Conservation (phyloP, 2,888 invertebrate species). For the Hyposoter didymator region DNA sequence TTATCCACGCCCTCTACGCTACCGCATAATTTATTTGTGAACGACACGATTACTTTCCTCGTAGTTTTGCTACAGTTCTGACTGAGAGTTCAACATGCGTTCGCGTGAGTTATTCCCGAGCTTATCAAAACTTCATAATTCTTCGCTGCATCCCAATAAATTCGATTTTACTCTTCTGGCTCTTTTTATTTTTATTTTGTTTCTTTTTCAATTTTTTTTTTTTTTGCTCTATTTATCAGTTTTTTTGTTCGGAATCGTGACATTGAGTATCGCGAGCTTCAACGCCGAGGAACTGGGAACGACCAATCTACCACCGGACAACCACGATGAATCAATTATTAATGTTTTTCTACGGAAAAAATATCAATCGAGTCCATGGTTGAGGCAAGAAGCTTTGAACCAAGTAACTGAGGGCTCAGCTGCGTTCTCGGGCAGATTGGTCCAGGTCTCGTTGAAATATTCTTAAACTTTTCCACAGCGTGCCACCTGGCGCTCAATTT, state of each 20-base stretch:
- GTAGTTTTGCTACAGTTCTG: neutral
- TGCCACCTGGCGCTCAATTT: too few species aligned
- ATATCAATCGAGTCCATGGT: neutral
- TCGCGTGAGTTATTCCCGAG: neutral
- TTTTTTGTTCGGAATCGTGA: neutral
- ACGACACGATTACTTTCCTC: neutral
- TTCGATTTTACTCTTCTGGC: too few species aligned
- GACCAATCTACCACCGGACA: too few species aligned
- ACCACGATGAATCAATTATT: too few species aligned
- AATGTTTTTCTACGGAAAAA: neutral
- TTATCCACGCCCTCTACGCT: too few species aligned
- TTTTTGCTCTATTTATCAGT: neutral
- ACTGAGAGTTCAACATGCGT: neutral
- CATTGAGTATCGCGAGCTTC: neutral
- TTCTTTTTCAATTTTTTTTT: neutral
- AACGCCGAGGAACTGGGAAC: neutral
- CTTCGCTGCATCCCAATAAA: neutral
- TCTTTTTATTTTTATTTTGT: neutral
- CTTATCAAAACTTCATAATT: neutral
- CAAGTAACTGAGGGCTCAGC: neutral
- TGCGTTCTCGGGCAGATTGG: neutral
- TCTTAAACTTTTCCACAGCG: too few species aligned
- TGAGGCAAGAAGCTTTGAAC: neutral
- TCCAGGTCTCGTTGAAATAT: neutral
- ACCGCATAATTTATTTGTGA: too few species aligned